Percentiles rank a stretch among this genome's conserved stretches.
Evolutionary conservation across 2,888 invertebrate species (phyloP).

Genomic region (Cosmia pyralina): DNA sequence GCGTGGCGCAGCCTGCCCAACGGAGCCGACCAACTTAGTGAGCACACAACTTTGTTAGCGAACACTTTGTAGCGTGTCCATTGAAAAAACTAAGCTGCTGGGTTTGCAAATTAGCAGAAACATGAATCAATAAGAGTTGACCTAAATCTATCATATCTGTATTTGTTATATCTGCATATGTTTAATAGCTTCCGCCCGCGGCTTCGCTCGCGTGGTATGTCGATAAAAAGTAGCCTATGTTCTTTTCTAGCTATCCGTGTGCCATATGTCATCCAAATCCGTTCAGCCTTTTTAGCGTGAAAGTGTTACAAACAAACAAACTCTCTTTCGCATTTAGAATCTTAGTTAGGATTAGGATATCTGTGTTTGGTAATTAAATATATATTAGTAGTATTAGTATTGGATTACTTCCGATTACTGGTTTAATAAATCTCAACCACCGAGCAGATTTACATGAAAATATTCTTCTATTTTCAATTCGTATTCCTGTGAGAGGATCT

Average conservation of each 20-base stretch:
- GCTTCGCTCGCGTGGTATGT: no score
- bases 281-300: no score
- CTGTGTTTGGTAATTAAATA: neutral
- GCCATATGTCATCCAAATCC: no score
- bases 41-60: constrained; percentile 68
- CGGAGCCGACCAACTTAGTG: constrained; percentile 49
- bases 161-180: no score
- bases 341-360: neutral
- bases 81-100: constrained; percentile 52
- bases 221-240: no score
- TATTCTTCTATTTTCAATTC: constrained; percentile 40
- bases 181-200: no score
- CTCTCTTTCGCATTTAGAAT: no score
- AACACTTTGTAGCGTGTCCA: constrained; percentile 65
- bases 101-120: constrained; percentile 42
- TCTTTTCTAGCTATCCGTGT: no score
- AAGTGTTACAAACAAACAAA: no score
- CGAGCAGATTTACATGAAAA: constrained; percentile 43
- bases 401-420: constrained; percentile 1
- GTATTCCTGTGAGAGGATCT: constrained; percentile 35
- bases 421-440: neutral
- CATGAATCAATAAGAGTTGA: neutral
- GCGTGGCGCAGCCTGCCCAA: constrained; percentile 53
- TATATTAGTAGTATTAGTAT: no score
- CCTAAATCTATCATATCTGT: neutral